Evolutionary conservation across 2,888 invertebrate genomes (phyloP), one percentile per base, ranked within the genome.

Genomic region (Silvanus unidentatus): DNA sequence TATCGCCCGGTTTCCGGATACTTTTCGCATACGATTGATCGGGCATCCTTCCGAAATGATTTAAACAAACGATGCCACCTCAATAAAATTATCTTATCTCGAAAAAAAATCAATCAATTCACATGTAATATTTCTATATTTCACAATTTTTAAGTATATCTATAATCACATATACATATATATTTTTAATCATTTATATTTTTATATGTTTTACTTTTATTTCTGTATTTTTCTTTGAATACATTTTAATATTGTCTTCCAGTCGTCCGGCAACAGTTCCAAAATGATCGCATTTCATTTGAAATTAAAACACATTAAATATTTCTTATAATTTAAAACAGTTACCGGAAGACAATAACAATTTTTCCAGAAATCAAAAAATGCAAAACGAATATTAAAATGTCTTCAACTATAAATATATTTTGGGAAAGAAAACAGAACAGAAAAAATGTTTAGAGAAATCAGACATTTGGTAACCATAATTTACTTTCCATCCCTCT

Each of bases 121-220:
- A 63, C 66, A 66, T 67, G 65, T 67, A 66, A 62, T 67, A 65
- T 63, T 64, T 64, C 67, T 68, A 68, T 69, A 66, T 68, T 68
- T 68, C 66, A 67, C 66, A 67, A 64, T 64, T 66, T 62, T 63
- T 64, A 63, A 65, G 63, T 68, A 67, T 67, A 65, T 65, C 65
- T 65, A 65, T 65, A 62, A 64, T 66, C 65, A 67, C 66, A 67
- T 66, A 63, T 67, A 67, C 64, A 66, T 65, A 64, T 63, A 65
- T n/a, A n/a, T n/a, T n/a, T n/a, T n/a, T n/a, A n/a, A n/a, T 63
- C 57, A 60, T 57, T 61, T 62, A 59, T 60, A 52, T 45, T 22
- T 22, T 5, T 22, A 22, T 22, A 22, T 37, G 8, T 37, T 37
- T 37, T 15, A 37, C 14, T 37, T 37, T 37, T 13, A 13, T 5